phyloP scores from a whole-genome alignment of 1,140 invertebrate genomes.

The Maconellicoccus hirsutus region DNA sequence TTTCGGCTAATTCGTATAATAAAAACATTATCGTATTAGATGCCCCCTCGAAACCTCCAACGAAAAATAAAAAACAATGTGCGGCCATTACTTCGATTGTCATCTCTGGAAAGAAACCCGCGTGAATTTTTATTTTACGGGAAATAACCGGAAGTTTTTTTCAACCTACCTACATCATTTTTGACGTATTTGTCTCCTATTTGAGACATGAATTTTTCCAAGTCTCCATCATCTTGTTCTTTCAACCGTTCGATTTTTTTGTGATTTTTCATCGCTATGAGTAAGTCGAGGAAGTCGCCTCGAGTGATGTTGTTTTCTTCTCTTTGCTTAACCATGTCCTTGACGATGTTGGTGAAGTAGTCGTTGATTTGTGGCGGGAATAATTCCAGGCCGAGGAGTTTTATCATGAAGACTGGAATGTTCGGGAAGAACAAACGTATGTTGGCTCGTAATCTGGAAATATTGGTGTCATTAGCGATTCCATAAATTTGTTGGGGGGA shows the following conservation, averaged over 20 bases:
- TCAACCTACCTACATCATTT: constrained; percentile 34
- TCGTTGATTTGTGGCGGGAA: constrained; percentile 26
- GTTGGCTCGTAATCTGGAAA: neutral
- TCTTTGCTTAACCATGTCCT: constrained; percentile 31
- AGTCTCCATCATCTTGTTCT: neutral
- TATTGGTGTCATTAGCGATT: no score
- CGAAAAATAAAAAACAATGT: constrained; percentile 38
- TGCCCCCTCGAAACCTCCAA: constrained; percentile 53
- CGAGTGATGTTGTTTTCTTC: constrained; percentile 29
- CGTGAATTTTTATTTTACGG: constrained; percentile 29
- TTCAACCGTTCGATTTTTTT: neutral
- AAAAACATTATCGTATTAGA: constrained; percentile 43
- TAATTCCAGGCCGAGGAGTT: no score
- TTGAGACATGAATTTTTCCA: constrained; percentile 40
- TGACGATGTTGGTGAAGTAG: constrained; percentile 30
- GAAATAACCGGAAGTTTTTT: no score
- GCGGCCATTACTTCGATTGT: constrained; percentile 35
- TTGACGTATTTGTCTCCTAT: constrained; percentile 35
- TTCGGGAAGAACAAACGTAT: no score
- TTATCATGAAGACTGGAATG: no score
- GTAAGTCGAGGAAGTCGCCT: constrained; percentile 34
- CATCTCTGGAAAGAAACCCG: neutral
- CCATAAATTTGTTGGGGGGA: no score
- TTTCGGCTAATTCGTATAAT: constrained; percentile 44
- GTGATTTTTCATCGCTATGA: constrained; percentile 26